A percentile compares a stretch with the other conserved stretches of the same genome.
Conservation (phyloP, 2,888 invertebrate genomes). For the Cataglyphis cursor region DNA sequence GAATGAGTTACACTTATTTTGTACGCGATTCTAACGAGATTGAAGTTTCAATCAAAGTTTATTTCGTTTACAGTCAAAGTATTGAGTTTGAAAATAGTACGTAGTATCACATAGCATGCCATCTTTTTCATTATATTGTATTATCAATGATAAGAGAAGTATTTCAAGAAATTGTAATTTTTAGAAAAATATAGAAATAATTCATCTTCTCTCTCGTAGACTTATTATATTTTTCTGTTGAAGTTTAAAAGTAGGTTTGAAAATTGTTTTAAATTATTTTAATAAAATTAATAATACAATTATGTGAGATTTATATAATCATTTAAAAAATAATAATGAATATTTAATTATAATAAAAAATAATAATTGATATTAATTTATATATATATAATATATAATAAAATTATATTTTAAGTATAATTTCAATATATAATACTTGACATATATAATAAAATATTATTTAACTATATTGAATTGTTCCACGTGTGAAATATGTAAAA, state of each 20-base stretch:
- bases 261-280: background rate
- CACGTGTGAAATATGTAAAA: background rate
- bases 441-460: background rate
- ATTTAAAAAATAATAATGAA: background rate
- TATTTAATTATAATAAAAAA: too few relatives aligned
- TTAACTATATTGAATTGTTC: background rate
- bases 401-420: background rate
- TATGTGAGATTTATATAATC: background rate
- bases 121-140: background rate
- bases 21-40: slow-evolving; percentile 13
- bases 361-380: too few relatives aligned
- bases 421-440: background rate
- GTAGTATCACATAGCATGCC: background rate
- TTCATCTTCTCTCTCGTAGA: background rate
- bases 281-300: background rate
- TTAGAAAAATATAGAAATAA: slow-evolving; percentile 6
- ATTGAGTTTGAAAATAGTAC: background rate
- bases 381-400: background rate
- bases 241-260: background rate
- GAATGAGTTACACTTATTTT: slow-evolving; percentile 27
- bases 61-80: slow-evolving; percentile 35
- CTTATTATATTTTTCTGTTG: background rate
- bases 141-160: background rate
- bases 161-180: background rate
- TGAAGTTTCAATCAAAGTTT: background rate